Base-by-base conservation (phyloP, 2,888 invertebrate genomes). In the Malthinus seriepunctatus region DNA sequence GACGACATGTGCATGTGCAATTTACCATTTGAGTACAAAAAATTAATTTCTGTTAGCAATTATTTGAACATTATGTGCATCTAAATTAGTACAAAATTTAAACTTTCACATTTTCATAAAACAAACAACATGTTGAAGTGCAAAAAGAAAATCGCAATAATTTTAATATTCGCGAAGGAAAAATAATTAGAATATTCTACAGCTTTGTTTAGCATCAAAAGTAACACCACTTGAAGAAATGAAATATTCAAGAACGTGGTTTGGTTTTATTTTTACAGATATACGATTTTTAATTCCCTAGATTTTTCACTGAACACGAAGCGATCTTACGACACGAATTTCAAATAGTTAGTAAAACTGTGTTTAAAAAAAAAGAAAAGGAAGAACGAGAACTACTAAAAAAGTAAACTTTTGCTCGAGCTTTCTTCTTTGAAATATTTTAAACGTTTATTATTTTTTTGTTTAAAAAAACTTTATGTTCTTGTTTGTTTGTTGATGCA, bases 181-280 rank as follows among this genome's bases (percentile, higher is more conserved):
- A 60, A 59, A 67, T 72, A 72, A 73, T 71, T 72, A 70, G 70
- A 73, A 72, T 72, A 70, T 68, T 69, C 68, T 66, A 68, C 66
- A 71, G 67, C 69, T 72, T 72, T 71, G 70, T 72, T 70, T 71
- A 66, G 69, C 58, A 62, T 63, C 62, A 67, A 56, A 65, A 62
- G 62, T 57, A 64, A 66, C 67, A 62, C 67, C 69, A 68, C 70
- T 70, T 69, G 66, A 70, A 68, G 69, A 70, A 71, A 71, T 73
- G 69, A 73, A 73, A 73, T 71, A 73, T 71, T 71, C 71, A 72
- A 65, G 64, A 63, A 63, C 58, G 65, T 56, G 68, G 68, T 68
- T 57, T 53, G 55, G 54, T 56, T 51, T 37, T 57, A 61, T 61
- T 61, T 60, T 52, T 56, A 54, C 58, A 56, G 63, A 61, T 51